Evolutionary conservation across 2,797 vertebrate species (phyloP).

Genomic region (Sciaenops ocellatus): DNA sequence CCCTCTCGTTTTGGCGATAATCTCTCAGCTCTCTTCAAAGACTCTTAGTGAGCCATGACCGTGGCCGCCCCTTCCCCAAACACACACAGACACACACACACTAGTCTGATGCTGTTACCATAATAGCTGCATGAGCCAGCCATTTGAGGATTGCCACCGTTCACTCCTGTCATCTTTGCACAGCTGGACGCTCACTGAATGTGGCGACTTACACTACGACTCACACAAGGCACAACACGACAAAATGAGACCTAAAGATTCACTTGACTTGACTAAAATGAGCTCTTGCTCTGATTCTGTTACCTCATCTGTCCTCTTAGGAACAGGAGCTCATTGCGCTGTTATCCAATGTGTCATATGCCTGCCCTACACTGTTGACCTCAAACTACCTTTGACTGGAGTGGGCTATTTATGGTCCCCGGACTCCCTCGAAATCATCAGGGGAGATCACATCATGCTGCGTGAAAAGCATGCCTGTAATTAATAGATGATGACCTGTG

Average conservation of each 20-base stretch:
- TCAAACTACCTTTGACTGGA: conserved; percentile 50
- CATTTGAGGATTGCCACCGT: conserved; percentile 24
- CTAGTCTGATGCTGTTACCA: conserved; percentile 19
- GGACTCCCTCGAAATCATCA: conserved; percentile 38
- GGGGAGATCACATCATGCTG: conserved; percentile 45
- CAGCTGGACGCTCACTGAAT: conserved; percentile 36
- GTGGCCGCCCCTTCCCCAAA: background rate
- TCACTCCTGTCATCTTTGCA: conserved; percentile 17
- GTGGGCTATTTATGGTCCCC: conserved; percentile 56
- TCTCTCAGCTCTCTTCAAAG: conserved; percentile 68
- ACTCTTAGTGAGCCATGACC: conserved; percentile 63
- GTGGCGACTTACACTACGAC: background rate
- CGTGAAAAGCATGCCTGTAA: conserved; percentile 35
- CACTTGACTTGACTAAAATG: conserved; percentile 1
- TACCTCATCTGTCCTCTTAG: conserved; percentile 22
- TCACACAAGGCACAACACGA: background rate
- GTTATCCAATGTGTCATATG: conserved; percentile 43
- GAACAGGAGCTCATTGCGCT: conserved; percentile 33
- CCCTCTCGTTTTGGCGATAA: conserved; percentile 69
- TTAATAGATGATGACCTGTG: conserved; percentile 45
- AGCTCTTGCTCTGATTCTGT: background rate
- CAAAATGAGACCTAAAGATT: background rate
- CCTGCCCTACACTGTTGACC: conserved; percentile 45
- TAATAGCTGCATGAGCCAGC: conserved; percentile 17
- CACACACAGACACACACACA: conserved; percentile 25